Evolutionary conservation across 2,797 vertebrate genomes (phyloP).

Genomic region (Austrolebias charrua): DNA sequence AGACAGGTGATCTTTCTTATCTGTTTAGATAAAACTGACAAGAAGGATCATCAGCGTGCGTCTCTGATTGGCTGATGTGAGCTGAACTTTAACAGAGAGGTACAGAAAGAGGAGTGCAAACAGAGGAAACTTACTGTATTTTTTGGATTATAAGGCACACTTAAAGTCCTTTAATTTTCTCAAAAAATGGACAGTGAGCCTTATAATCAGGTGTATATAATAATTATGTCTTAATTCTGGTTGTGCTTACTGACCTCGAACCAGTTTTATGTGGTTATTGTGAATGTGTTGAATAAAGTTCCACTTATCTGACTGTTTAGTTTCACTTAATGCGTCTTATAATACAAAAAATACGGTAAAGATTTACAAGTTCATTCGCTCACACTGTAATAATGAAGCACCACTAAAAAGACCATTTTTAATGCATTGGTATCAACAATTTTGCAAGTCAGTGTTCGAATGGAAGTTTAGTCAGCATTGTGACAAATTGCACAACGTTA

Average conservation of each 20-base stretch:
- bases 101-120: slow-evolving; percentile 11
- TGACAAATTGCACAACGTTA: slow-evolving; percentile 33
- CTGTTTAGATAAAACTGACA: slow-evolving; percentile 47
- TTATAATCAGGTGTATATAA: too few relatives aligned
- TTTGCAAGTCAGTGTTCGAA: slow-evolving; percentile 4
- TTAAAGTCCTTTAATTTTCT: too few relatives aligned
- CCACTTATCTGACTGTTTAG: too few relatives aligned
- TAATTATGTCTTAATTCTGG: too few relatives aligned
- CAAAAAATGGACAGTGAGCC: too few relatives aligned
- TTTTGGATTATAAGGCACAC: too few relatives aligned
- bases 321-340: too few relatives aligned
- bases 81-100: slow-evolving; percentile 32
- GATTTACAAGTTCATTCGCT: slow-evolving; percentile 1
- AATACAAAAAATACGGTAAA: too few relatives aligned
- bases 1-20: slow-evolving; percentile 53
- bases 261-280: too few relatives aligned
- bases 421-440: background rate
- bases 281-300: too few relatives aligned
- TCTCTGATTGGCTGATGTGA: slow-evolving; percentile 41
- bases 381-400: background rate
- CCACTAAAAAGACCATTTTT: background rate
- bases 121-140: slow-evolving; percentile 28
- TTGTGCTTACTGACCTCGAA: too few relatives aligned
- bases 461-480: slow-evolving; percentile 27
- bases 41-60: slow-evolving; percentile 15